These are phyloP conservation scores for Aphodius sticticus DNA, from an alignment of 2,888 invertebrate genomes.

Conservation along the genomic window DNA sequence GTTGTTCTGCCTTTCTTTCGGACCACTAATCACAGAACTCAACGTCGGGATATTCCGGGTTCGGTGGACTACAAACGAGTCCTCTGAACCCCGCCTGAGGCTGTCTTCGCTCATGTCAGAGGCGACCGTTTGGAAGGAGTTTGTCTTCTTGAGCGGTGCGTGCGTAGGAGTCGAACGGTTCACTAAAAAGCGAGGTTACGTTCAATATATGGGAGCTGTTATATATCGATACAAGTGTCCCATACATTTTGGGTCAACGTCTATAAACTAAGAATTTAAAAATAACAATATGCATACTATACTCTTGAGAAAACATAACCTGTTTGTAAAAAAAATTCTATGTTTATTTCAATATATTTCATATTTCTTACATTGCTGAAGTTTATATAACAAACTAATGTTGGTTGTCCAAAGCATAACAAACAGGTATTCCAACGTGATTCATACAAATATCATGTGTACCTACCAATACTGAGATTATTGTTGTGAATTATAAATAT, in stretches of 20 bases:
- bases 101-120: constrained; percentile 59
- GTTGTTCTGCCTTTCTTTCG: constrained; percentile 69
- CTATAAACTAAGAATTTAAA: no score
- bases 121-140: constrained; percentile 56
- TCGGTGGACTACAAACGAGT: constrained; percentile 83
- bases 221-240: neutral
- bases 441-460: neutral
- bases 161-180: constrained; percentile 64
- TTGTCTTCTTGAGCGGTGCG: constrained; percentile 57
- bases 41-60: constrained; percentile 81
- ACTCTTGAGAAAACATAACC: no score
- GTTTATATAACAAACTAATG: neutral
- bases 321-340: no score
- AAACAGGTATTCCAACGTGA: neutral
- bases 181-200: constrained; percentile 54
- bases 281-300: no score
- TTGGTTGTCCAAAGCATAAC: neutral
- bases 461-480: neutral
- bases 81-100: constrained; percentile 56
- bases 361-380: neutral
- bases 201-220: neutral
- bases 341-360: neutral
- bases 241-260: no score
- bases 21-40: constrained; percentile 68
- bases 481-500: neutral